A percentile compares a stretch with the other conserved stretches of the same genome.
Conservation (phyloP, 64 coral and sea anemone species). For the Orbicella faveolata region DNA sequence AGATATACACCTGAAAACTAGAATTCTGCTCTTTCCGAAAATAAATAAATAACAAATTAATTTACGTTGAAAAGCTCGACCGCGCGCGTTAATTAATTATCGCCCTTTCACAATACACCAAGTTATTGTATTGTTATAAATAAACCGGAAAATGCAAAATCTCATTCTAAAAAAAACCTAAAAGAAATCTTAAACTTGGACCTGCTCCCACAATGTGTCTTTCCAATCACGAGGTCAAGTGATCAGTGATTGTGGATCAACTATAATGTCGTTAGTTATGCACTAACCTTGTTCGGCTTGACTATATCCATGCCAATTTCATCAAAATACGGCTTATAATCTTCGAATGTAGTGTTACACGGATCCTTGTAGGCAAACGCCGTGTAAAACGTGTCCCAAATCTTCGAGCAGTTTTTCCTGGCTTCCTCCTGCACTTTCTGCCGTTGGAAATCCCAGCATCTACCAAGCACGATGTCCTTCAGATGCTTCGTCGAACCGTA, state of each 20-base stretch:
- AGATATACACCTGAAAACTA: too few species aligned
- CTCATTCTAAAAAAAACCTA: too few species aligned
- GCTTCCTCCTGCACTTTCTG: neutral
- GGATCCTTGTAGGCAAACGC: conserved; percentile 25
- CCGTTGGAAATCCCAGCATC: conserved; percentile 26
- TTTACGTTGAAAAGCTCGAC: too few species aligned
- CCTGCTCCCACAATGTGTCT: too few species aligned
- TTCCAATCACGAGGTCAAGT: too few species aligned
- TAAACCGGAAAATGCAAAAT: too few species aligned
- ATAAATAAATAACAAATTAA: too few species aligned
- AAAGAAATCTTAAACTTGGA: too few species aligned
- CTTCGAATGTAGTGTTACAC: neutral
- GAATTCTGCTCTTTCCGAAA: too few species aligned
- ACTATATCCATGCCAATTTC: conserved; percentile 42
- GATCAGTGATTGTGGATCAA: neutral
- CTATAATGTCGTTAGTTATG: neutral
- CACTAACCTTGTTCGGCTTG: conserved; percentile 14
- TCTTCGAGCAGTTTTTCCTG: neutral
- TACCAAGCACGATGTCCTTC: conserved; percentile 18
- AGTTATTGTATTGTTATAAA: too few species aligned
- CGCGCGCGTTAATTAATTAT: too few species aligned
- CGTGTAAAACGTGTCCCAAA: neutral
- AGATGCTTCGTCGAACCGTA: neutral
- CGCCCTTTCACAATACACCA: too few species aligned
- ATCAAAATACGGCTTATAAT: conserved; percentile 19